phyloP scores from a whole-genome alignment of 2,888 invertebrate genomes.

The Pachymerium ferrugineum region DNA sequence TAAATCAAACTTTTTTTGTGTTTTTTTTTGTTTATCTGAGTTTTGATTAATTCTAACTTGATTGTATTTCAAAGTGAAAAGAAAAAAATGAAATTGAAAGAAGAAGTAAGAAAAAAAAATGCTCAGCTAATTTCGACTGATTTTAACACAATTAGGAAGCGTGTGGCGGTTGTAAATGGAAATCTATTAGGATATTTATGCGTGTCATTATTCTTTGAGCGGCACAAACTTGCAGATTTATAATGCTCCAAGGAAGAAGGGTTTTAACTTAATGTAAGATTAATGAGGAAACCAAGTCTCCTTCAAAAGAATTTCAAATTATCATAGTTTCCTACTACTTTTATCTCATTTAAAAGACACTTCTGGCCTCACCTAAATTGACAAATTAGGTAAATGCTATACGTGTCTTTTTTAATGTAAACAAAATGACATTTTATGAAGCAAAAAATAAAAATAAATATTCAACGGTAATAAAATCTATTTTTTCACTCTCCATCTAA shows the following conservation, averaged over 20 bases:
- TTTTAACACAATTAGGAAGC: constrained; percentile 6
- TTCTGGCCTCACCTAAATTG: no score
- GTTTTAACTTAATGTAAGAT: constrained; percentile 4
- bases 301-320: not conserved
- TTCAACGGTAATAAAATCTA: no score
- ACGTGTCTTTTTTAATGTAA: no score
- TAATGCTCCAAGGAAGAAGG: not conserved
- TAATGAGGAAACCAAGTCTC: not conserved
- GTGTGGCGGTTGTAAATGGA: constrained; percentile 3
- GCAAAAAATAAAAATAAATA: no score
- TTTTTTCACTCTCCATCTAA: no score
- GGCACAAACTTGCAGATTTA: not conserved
- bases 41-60: not conserved
- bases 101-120: not conserved
- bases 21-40: no score
- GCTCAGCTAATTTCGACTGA: not conserved
- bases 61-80: not conserved
- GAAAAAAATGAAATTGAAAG: no score
- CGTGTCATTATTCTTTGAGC: constrained; percentile 8
- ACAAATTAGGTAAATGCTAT: no score
- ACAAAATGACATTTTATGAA: no score
- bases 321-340: not conserved
- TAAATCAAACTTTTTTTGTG: no score
- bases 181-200: constrained; percentile 3
- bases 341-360: not conserved